Evolutionary conservation across 2,888 invertebrate genomes (phyloP).

Genomic region (Tubulanus polymorphus): DNA sequence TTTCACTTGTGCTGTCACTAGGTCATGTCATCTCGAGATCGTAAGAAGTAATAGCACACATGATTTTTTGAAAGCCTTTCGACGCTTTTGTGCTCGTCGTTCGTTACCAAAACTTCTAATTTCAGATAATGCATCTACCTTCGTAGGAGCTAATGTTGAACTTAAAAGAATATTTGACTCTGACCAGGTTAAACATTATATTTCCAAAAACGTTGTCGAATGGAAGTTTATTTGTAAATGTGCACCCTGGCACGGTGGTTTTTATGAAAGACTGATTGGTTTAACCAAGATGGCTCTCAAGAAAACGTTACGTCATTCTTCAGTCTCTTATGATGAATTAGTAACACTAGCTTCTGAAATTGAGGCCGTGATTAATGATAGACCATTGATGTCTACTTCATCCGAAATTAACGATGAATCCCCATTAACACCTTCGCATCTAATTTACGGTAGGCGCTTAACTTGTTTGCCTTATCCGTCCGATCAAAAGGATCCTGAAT

Average conservation of each 20-base stretch:
- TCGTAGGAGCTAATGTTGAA: not conserved
- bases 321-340: not conserved
- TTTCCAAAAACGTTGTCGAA: conserved; percentile 4
- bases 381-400: too few species aligned
- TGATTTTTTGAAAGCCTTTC: conserved; percentile 9
- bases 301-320: too few species aligned
- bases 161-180: not conserved
- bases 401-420: too few species aligned
- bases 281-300: too few species aligned
- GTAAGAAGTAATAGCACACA: conserved; percentile 8
- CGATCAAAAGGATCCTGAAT: too few species aligned
- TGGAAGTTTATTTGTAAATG: conserved; percentile 5
- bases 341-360: too few species aligned
- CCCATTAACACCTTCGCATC: too few species aligned
- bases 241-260: conserved; percentile 11
- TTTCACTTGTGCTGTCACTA: conserved; percentile 9
- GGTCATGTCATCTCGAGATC: conserved; percentile 12
- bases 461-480: too few species aligned
- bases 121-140: conserved; percentile 7
- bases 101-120: conserved; percentile 10
- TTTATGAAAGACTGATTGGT: conserved; percentile 12
- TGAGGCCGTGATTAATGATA: too few species aligned
- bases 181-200: too few species aligned
- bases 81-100: conserved; percentile 9
- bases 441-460: too few species aligned